Percentiles rank a stretch among this genome's conserved stretches.
These are phyloP conservation scores for Drosophila mayaguana DNA, from an alignment of 2,888 invertebrate genomes.

Conservation along the genomic window DNA sequence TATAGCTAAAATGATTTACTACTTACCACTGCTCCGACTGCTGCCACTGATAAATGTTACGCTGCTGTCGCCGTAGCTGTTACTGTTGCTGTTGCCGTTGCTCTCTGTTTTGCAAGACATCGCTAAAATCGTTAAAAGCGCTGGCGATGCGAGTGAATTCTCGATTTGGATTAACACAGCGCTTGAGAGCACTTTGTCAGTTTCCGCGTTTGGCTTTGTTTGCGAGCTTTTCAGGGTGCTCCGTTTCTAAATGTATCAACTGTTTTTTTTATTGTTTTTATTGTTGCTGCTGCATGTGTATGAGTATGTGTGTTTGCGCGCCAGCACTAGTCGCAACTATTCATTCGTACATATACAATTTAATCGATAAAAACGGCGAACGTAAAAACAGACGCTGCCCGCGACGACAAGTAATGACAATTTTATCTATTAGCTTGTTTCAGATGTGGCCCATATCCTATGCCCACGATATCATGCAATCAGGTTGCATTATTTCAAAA, in stretches of 20 bases:
- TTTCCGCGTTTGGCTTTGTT: conserved; percentile 39
- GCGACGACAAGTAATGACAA: background rate
- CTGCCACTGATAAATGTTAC: conserved; percentile 20
- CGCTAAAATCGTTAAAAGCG: background rate
- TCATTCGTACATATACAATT: conserved; percentile 36
- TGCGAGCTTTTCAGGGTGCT: conserved; percentile 21
- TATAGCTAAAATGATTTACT: background rate
- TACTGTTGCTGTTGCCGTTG: background rate
- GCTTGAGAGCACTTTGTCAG: conserved; percentile 14
- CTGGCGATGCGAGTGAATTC: conserved; percentile 4
- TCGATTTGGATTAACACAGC: conserved; percentile 3
- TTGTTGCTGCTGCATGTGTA: conserved; percentile 11
- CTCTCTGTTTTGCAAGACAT: conserved; percentile 44
- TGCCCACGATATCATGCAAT: background rate
- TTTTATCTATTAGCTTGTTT: conserved; percentile 10
- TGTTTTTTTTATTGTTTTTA: conserved; percentile 17
- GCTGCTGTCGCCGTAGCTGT: conserved; percentile 7
- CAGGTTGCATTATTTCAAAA: conserved; percentile 12
- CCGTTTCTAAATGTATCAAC: conserved; percentile 19
- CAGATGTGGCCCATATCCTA: background rate
- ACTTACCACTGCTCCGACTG: conserved; percentile 30
- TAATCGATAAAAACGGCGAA: conserved; percentile 44
- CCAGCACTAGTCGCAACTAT: conserved; percentile 43
- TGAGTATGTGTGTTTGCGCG: conserved; percentile 58
- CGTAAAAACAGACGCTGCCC: background rate